These are phyloP conservation scores for Deroplatys truncata DNA, from an alignment of 2,888 invertebrate genomes.

Conservation along the genomic window DNA sequence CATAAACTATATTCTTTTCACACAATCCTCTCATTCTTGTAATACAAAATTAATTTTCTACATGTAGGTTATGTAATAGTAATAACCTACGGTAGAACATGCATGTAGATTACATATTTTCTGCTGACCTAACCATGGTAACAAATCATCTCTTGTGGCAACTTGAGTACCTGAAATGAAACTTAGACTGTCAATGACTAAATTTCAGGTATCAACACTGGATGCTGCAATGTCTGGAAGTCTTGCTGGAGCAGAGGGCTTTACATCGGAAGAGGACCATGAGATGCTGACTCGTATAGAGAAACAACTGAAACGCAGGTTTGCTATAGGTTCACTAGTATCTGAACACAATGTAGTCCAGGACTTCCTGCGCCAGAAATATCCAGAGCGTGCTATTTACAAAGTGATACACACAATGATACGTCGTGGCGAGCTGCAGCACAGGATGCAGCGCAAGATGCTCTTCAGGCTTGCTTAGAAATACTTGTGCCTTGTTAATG, in stretches of 20 bases:
- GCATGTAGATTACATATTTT: too few relatives aligned
- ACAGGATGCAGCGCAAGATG: constrained; percentile 95
- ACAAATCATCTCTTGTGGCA: too few relatives aligned
- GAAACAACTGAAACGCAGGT: constrained; percentile 88
- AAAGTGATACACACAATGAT: constrained; percentile 96
- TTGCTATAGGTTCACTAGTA: constrained; percentile 93
- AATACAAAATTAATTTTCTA: too few relatives aligned
- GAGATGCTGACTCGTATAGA: constrained; percentile 86
- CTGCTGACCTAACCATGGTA: too few relatives aligned
- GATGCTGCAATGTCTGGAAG: constrained; percentile 93
- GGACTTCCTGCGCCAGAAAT: constrained; percentile 70
- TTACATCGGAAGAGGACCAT: constrained; percentile 91
- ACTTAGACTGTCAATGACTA: too few relatives aligned
- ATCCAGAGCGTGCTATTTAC: constrained; percentile 77
- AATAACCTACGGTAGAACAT: too few relatives aligned
- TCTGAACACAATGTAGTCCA: constrained; percentile 91
- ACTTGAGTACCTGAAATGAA: too few relatives aligned
- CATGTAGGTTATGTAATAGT: too few relatives aligned
- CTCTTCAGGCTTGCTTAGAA: constrained; percentile 68
- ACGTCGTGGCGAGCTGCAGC: constrained; percentile 90
- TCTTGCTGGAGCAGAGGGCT: constrained; percentile 94
- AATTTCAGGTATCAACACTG: constrained; percentile 84
- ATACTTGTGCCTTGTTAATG: neutral
- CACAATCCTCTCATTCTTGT: too few relatives aligned
- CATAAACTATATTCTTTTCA: too few relatives aligned